Evolutionary conservation across 2,888 invertebrate species (phyloP), one percentile per base, ranked within the genome.

Genomic region (Drosophila dives): DNA sequence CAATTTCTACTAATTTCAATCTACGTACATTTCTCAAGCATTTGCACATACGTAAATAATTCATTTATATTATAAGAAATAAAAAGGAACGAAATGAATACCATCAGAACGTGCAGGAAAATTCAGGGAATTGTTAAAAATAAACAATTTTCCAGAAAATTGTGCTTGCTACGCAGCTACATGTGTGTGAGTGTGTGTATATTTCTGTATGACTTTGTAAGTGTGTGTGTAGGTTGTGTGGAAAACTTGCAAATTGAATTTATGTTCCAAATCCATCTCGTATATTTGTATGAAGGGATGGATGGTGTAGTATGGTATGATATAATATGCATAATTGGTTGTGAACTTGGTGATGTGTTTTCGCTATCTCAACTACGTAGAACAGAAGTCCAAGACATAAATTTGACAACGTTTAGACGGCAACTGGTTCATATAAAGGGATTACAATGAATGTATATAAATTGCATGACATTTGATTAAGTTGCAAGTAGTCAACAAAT

Each of bases 71-170:
- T 64, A 60, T 60, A 26, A 40, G 50, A 59, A 49, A 29, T 50
- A 49, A 29, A 45, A 26, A 34, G 29, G 42, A 66, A 56, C 50
- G 49, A 64, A 58, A 64, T 45, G 54, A 62, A 68, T 64, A 50
- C 64, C 55, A 40, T 33, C 29, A 45, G 29, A 63, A 23, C 60
- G 56, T 20, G 32, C 45, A 62, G 34, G 50, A 51, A 34, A 71
- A 75, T 75, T 75, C 75, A 71, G 32, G 33, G 75, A 76, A 75
- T 61, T 89, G 83, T 81, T 79, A 90, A 86, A 83, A 80, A 83
- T 80, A 76, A 76, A 76, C 67, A 78, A 64, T 72, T 76, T 78
- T 76, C 60, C 1, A 75, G 80, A 77, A 77, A 74, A 64, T 45
- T 34, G 12, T 56, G 7, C 55, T 34, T 34, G 63, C 33, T 50